phyloP scores from a whole-genome alignment of 2,888 invertebrate species.

The Tillus elongatus region DNA sequence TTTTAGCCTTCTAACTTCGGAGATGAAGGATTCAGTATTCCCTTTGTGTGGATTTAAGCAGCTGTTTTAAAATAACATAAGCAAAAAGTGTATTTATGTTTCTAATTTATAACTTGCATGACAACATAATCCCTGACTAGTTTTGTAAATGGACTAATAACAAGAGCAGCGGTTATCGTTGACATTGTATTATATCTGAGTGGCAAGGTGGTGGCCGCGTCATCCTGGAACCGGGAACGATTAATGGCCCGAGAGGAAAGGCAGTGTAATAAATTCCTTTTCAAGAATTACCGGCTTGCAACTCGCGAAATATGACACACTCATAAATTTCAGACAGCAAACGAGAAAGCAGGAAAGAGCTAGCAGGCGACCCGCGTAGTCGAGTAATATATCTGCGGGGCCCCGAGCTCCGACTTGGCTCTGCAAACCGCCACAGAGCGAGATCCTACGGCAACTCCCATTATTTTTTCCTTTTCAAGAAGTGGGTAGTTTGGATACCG shows the following conservation, averaged over 20 bases:
- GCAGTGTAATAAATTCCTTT: constrained; percentile 49
- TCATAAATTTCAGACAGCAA: constrained; percentile 46
- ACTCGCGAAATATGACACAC: constrained; percentile 52
- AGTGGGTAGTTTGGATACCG: too few species aligned
- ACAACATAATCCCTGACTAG: too few species aligned
- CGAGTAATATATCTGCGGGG: constrained; percentile 32
- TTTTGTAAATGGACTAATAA: too few species aligned
- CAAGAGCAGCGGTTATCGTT: too few species aligned
- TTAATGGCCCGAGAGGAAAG: constrained; percentile 46
- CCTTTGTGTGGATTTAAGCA: too few species aligned
- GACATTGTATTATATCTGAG: too few species aligned
- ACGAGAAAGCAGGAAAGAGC: constrained; percentile 36
- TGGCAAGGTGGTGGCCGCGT: constrained; percentile 32
- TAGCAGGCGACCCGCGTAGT: constrained; percentile 35
- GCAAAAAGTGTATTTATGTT: too few species aligned
- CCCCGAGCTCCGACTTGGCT: constrained; percentile 32
- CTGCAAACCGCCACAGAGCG: too few species aligned
- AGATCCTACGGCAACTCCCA: constrained; percentile 31
- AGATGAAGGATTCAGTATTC: too few species aligned
- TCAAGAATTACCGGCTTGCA: constrained; percentile 52
- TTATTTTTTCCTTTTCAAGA: constrained; percentile 35
- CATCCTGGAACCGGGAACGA: constrained; percentile 30
- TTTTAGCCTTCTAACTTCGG: too few species aligned
- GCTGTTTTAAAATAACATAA: too few species aligned
- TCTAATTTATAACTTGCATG: too few species aligned